These are phyloP conservation scores for Gadus macrocephalus DNA, from an alignment of 2,113 vertebrate species.

Conservation along the genomic window DNA sequence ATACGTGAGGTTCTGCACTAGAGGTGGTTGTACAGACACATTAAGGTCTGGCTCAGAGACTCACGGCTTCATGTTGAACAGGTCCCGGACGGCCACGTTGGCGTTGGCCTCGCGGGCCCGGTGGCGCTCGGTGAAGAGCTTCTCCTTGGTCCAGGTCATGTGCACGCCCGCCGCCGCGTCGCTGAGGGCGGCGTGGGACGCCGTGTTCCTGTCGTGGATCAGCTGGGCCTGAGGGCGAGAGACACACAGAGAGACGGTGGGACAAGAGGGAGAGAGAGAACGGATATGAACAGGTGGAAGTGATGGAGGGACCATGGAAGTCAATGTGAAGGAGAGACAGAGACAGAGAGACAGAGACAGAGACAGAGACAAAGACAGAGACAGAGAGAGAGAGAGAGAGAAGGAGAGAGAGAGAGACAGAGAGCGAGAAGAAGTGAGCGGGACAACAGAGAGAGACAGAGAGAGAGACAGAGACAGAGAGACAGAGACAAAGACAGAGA, in stretches of 20 bases:
- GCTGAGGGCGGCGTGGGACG: slow-evolving; percentile 69
- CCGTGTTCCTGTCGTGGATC: slow-evolving; percentile 92
- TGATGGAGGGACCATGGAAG: background rate
- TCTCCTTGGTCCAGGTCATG: slow-evolving; percentile 99
- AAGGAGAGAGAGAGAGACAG: background rate
- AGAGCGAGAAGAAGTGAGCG: background rate
- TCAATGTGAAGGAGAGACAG: background rate
- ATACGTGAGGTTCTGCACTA: no score
- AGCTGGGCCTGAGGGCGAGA: slow-evolving; percentile 80
- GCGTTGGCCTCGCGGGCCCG: slow-evolving; percentile 74
- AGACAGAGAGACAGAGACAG: background rate
- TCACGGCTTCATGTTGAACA: slow-evolving; percentile 98
- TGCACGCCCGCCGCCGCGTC: slow-evolving; percentile 73
- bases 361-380: no score
- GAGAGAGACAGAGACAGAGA: background rate
- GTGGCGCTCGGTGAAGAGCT: slow-evolving; percentile 78
- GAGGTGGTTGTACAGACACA: no score
- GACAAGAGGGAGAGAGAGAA: background rate
- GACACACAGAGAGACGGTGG: background rate
- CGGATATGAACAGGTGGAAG: background rate
- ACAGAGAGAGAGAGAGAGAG: background rate
- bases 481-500: background rate
- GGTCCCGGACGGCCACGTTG: slow-evolving; percentile 76
- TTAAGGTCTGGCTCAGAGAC: slow-evolving; percentile 42
- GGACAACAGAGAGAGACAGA: background rate